These are phyloP conservation scores for Halichoeres trimaculatus DNA, from an alignment of 2,113 vertebrate genomes.

Conservation along the genomic window DNA sequence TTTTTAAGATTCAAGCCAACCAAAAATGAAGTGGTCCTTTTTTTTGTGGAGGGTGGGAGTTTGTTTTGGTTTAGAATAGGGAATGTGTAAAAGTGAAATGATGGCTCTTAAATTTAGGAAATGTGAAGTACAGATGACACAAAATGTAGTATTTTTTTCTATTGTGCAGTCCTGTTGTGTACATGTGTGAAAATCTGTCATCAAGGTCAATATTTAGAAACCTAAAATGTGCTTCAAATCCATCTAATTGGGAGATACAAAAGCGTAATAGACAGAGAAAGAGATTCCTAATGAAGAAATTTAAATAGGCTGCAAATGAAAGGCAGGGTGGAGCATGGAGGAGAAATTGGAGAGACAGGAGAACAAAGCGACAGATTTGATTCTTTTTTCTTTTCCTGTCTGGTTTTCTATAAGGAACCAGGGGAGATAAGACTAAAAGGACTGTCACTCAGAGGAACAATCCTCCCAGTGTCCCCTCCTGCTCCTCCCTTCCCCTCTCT, in stretches of 20 bases:
- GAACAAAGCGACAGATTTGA: slow-evolving; percentile 60
- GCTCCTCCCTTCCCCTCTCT: slow-evolving; percentile 63
- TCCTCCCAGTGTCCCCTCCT: slow-evolving; percentile 80
- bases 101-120: too few species aligned
- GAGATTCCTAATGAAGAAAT: slow-evolving; percentile 53
- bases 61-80: too few species aligned
- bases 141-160: too few species aligned
- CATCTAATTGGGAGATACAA: slow-evolving; percentile 11
- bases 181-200: neutral
- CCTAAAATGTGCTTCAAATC: slow-evolving; percentile 16
- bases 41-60: too few species aligned
- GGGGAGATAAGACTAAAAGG: slow-evolving; percentile 85
- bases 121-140: too few species aligned
- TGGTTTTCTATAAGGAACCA: slow-evolving; percentile 75
- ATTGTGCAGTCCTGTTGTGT: too few species aligned
- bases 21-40: too few species aligned
- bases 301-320: slow-evolving; percentile 45
- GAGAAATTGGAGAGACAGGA: slow-evolving; percentile 67
- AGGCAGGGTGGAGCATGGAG: slow-evolving; percentile 41
- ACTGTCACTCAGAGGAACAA: slow-evolving; percentile 88
- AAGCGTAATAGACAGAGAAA: slow-evolving; percentile 39
- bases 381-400: slow-evolving; percentile 50
- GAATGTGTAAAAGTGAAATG: too few species aligned
- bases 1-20: too few species aligned
- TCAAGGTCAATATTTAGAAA: slow-evolving; percentile 5